phyloP scores from a whole-genome alignment of 2,113 vertebrate genomes.

The Thamnophis sirtalis region DNA sequence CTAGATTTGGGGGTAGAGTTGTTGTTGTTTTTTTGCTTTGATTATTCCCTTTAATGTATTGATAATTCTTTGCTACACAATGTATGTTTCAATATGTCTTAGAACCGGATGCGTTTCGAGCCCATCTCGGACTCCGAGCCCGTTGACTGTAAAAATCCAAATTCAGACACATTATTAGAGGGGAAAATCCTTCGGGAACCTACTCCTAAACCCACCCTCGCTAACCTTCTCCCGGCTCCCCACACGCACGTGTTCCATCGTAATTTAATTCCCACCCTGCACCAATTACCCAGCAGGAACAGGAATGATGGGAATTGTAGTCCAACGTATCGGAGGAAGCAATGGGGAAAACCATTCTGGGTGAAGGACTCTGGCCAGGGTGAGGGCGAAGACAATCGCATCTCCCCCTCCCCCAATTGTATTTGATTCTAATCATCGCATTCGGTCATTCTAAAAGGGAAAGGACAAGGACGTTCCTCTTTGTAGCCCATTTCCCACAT shows the following conservation, averaged over 20 bases:
- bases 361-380: background rate
- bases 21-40: too few relatives aligned
- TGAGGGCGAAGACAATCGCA: background rate
- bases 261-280: background rate
- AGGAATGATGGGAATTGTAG: background rate
- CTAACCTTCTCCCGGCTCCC: background rate
- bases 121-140: background rate
- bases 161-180: background rate
- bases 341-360: background rate
- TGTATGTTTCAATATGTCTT: too few relatives aligned
- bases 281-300: background rate
- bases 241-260: background rate
- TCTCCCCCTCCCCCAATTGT: background rate
- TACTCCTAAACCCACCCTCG: background rate
- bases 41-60: background rate
- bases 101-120: background rate
- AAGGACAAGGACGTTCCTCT: background rate
- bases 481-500: constrained; percentile 49
- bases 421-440: background rate
- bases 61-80: background rate
- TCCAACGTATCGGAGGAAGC: background rate
- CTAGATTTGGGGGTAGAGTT: too few relatives aligned
- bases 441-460: background rate
- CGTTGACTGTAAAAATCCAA: background rate
- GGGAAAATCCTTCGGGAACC: background rate